These are phyloP conservation scores for Deilephila porcellus DNA, from an alignment of 2,888 invertebrate genomes.

Conservation along the genomic window DNA sequence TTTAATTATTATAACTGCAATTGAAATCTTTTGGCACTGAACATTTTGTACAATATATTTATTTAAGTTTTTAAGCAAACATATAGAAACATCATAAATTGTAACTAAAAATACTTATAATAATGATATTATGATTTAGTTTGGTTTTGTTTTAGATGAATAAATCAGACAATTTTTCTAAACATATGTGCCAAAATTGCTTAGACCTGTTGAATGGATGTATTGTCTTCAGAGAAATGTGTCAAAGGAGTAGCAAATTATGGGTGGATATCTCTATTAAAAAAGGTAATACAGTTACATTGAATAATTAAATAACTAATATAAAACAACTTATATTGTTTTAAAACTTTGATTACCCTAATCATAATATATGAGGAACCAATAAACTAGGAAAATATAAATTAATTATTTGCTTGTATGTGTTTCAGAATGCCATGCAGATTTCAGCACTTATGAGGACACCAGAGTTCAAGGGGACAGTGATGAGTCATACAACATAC, in stretches of 20 bases:
- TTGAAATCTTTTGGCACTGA: no score
- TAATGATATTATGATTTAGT: neutral
- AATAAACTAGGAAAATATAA: no score
- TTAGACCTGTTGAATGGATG: slow-evolving; percentile 73
- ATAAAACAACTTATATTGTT: no score
- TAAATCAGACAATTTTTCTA: slow-evolving; percentile 62
- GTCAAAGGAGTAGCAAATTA: slow-evolving; percentile 64
- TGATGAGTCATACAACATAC: slow-evolving; percentile 64
- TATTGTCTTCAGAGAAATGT: slow-evolving; percentile 73
- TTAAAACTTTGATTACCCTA: no score
- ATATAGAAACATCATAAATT: neutral
- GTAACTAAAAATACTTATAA: neutral
- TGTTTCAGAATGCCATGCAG: slow-evolving; percentile 43
- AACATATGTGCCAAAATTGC: slow-evolving; percentile 72
- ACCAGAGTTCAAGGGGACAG: slow-evolving; percentile 50
- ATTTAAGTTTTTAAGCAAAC: no score
- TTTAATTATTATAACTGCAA: no score
- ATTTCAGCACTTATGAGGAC: slow-evolving; percentile 48
- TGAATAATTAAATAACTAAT: no score
- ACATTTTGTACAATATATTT: no score
- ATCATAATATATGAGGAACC: no score
- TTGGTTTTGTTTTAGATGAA: slow-evolving; percentile 56
- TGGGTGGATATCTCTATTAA: slow-evolving; percentile 62
- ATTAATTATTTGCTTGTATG: slow-evolving; percentile 26
- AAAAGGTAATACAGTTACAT: slow-evolving; percentile 56